Conservation (phyloP, 2,888 invertebrate genomes). For the Geotrupes spiniger region DNA sequence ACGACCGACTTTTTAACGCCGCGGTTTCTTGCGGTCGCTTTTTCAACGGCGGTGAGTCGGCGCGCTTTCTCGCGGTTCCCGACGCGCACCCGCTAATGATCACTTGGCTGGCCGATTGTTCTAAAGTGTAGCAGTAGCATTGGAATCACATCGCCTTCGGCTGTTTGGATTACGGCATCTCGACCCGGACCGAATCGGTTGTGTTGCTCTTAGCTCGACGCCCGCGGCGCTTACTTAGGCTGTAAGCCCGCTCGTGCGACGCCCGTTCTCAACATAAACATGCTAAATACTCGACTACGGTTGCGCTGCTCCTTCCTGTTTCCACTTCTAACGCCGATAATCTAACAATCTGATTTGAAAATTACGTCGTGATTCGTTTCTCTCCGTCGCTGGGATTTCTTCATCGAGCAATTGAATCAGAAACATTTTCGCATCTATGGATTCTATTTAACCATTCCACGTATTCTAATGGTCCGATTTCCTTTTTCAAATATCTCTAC, state of each 20-base stretch:
- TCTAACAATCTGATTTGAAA: conserved; percentile 2
- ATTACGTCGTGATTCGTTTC: no score
- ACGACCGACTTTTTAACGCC: conserved; percentile 1
- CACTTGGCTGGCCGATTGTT: conserved; percentile 21
- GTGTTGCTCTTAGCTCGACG: conserved; percentile 44
- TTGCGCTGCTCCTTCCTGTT: background rate
- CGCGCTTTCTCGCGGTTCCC: background rate
- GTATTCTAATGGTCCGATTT: no score
- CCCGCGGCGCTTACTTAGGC: conserved; percentile 39
- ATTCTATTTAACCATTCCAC: no score
- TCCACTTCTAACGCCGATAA: background rate
- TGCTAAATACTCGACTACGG: conserved; percentile 39
- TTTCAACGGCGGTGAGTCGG: background rate
- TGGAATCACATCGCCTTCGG: conserved; percentile 43
- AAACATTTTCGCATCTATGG: no score
- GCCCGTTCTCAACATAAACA: conserved; percentile 41
- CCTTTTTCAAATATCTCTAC: no score
- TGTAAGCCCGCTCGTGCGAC: conserved; percentile 27
- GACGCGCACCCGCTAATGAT: conserved; percentile 5
- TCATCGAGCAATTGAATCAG: no score
- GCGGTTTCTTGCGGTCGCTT: conserved; percentile 1
- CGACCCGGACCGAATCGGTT: conserved; percentile 40
- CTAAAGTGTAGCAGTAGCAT: conserved; percentile 33
- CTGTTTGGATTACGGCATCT: conserved; percentile 45
- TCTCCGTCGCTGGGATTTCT: no score